Evolutionary conservation across 2,113 vertebrate genomes (phyloP).

Genomic region (Pyrgilauda ruficollis): DNA sequence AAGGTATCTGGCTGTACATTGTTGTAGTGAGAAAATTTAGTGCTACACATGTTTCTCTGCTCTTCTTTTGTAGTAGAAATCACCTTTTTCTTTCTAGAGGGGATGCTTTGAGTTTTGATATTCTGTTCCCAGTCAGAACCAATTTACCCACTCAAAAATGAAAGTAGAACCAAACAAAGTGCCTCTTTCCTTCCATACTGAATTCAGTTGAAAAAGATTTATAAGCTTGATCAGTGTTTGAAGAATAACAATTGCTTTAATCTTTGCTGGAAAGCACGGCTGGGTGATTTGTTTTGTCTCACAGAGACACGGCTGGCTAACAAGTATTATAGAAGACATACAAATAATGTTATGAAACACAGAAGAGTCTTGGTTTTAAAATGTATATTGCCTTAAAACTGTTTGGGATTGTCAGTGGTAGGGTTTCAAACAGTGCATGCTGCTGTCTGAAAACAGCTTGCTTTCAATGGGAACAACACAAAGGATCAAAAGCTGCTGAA

Average conservation of each 20-base stretch:
- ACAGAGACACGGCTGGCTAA: neutral
- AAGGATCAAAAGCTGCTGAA: neutral
- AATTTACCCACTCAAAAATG: neutral
- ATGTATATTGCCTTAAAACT: neutral
- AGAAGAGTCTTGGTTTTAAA: neutral
- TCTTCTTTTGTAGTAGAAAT: neutral
- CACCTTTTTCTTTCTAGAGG: neutral
- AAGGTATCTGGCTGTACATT: neutral
- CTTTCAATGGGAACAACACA: neutral
- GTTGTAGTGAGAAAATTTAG: neutral
- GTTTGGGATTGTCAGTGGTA: neutral
- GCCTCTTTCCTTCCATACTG: neutral
- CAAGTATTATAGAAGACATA: neutral
- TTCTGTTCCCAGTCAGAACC: neutral
- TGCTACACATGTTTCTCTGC: neutral
- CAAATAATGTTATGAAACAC: neutral
- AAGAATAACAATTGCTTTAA: slow-evolving; percentile 35
- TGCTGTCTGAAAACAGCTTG: neutral
- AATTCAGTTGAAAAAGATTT: neutral
- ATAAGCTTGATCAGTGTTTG: slow-evolving; percentile 3
- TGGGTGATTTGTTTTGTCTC: slow-evolving; percentile 10
- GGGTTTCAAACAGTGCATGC: neutral
- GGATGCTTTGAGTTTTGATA: neutral
- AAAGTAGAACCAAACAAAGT: neutral
- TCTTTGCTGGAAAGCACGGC: neutral